A percentile compares a stretch with the other conserved stretches of the same genome.
These are phyloP conservation scores for Anoncus sp. DNA, from an alignment of 2,888 invertebrate genomes.

Conservation along the genomic window DNA sequence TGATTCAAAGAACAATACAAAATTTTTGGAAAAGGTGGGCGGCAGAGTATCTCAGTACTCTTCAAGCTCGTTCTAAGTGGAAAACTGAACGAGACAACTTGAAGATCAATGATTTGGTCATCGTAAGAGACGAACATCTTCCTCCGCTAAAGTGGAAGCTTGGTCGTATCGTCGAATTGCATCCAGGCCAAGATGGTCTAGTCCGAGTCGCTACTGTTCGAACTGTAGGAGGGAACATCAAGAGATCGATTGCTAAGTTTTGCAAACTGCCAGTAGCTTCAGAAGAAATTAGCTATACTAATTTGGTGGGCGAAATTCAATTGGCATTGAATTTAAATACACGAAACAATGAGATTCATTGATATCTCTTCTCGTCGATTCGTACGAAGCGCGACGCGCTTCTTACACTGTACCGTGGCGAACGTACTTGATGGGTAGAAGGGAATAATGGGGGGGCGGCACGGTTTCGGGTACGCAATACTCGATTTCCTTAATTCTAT, in stretches of 20 bases:
- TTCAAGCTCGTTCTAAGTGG: constrained; percentile 51
- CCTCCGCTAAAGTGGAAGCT: constrained; percentile 48
- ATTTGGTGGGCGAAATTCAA: constrained; percentile 30
- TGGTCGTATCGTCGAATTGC: constrained; percentile 28
- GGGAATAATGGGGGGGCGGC: no score
- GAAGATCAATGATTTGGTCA: no score
- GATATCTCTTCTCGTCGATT: no score
- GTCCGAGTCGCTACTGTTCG: constrained; percentile 15
- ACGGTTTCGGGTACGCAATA: no score
- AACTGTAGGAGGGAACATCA: neutral
- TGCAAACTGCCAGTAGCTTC: constrained; percentile 7
- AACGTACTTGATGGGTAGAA: no score
- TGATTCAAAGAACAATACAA: constrained; percentile 57
- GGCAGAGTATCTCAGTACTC: constrained; percentile 36
- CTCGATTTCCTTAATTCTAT: no score
- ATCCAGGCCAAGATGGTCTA: constrained; percentile 34
- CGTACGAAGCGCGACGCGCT: no score
- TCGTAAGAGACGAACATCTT: constrained; percentile 46
- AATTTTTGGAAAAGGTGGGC: constrained; percentile 69
- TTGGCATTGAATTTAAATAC: no score
- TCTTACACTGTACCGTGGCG: no score
- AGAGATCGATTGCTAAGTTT: constrained; percentile 3
- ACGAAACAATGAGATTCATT: no score
- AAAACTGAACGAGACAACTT: accelerated
- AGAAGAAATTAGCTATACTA: constrained; percentile 19